These are phyloP conservation scores for Pseudomugil gertrudae DNA, from an alignment of 2,797 vertebrate species.

Conservation along the genomic window DNA sequence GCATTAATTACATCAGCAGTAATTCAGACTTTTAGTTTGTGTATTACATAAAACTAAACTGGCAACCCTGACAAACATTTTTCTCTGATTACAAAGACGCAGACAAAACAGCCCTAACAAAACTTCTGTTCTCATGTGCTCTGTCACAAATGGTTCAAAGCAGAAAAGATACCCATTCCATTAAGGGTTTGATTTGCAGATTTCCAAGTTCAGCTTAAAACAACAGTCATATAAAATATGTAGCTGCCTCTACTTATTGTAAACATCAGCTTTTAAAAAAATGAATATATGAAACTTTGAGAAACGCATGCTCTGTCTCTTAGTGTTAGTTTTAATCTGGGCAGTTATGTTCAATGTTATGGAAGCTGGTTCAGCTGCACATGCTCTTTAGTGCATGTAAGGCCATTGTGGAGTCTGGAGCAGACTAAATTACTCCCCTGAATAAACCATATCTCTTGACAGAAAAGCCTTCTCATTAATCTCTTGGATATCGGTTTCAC, in stretches of 20 bases:
- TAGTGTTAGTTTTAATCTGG: background rate
- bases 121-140: background rate
- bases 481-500: no score
- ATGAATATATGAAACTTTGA: background rate
- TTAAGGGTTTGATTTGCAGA: no score
- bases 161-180: background rate
- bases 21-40: constrained; percentile 10
- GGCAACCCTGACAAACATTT: background rate
- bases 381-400: background rate
- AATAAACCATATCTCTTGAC: background rate
- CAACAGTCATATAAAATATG: no score
- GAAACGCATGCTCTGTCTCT: background rate
- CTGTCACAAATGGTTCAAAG: constrained; percentile 6
- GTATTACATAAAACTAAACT: constrained; percentile 11
- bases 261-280: background rate
- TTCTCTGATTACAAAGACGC: constrained; percentile 3
- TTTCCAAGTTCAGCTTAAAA: no score
- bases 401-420: background rate
- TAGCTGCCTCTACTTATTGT: background rate
- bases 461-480: background rate
- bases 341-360: background rate
- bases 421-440: background rate
- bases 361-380: background rate
- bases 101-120: background rate
- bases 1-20: constrained; percentile 21